phyloP scores from a whole-genome alignment of 2,888 invertebrate genomes.

The Cryptocephalus primarius region DNA sequence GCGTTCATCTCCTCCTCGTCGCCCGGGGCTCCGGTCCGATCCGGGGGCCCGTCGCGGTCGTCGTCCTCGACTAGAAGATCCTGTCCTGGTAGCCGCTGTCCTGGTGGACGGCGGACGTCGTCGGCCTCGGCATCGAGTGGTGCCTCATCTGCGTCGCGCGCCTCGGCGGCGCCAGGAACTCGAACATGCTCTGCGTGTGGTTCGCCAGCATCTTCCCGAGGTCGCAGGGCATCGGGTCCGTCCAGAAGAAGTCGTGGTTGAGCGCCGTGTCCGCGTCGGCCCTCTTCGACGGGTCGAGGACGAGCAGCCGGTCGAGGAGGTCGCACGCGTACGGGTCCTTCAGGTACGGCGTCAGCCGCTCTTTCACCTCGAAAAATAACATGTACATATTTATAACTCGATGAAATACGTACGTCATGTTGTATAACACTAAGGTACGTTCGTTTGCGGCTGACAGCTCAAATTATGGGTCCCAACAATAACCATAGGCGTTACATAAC shows the following conservation, averaged over 20 bases:
- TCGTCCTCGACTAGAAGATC: constrained; percentile 51
- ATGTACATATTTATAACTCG: neutral
- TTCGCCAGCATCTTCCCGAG: constrained; percentile 85
- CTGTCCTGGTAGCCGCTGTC: constrained; percentile 80
- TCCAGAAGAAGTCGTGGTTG: constrained; percentile 98
- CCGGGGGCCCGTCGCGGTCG: too few species aligned
- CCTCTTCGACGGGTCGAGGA: constrained; percentile 83
- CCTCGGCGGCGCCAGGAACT: constrained; percentile 73
- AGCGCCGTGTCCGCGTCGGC: constrained; percentile 85
- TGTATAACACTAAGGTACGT: too few species aligned
- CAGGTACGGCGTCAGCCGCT: constrained; percentile 77
- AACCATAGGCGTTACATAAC: too few species aligned
- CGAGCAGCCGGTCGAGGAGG: constrained; percentile 80
- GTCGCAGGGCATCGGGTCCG: constrained; percentile 91
- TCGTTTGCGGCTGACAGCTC: too few species aligned
- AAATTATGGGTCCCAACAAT: too few species aligned
- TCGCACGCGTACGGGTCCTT: constrained; percentile 89
- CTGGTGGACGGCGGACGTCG: constrained; percentile 38
- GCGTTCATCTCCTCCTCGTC: too few species aligned
- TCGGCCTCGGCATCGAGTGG: constrained; percentile 47
- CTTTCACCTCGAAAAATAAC: constrained; percentile 48
- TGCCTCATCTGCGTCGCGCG: constrained; percentile 58
- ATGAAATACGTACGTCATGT: too few species aligned
- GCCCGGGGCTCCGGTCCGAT: too few species aligned
- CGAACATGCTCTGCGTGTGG: constrained; percentile 89